Conservation (phyloP, 2,888 invertebrate species). For the Megalurothrips usitatus region DNA sequence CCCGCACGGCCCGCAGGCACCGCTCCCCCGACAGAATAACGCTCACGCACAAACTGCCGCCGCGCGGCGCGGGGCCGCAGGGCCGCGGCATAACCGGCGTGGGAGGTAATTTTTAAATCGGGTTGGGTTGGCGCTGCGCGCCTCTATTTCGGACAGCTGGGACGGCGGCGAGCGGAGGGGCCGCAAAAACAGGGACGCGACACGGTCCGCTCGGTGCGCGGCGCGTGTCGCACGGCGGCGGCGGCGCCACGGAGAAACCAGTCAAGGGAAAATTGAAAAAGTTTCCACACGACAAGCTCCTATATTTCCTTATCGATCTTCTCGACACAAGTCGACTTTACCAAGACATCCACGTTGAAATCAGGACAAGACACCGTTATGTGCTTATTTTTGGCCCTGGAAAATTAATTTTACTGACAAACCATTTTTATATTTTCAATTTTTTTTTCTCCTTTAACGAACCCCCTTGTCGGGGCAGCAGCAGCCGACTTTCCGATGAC, state of each 20-base stretch:
- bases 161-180: neutral
- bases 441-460: too few species aligned
- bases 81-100: neutral
- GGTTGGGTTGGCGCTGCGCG: neutral
- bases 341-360: too few species aligned
- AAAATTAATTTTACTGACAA: too few species aligned
- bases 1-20: neutral
- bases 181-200: neutral
- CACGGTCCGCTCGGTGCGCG: neutral
- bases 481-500: neutral
- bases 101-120: conserved; percentile 5
- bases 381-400: too few species aligned
- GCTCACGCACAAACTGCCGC: neutral
- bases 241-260: neutral
- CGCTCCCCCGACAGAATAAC: neutral
- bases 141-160: neutral
- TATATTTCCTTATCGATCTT: too few species aligned
- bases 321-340: too few species aligned
- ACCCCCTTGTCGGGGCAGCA: too few species aligned
- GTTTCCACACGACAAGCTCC: neutral
- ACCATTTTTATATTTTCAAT: too few species aligned
- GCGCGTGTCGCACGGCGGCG: neutral
- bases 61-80: neutral
- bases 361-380: too few species aligned
- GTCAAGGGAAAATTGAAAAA: neutral